Base-by-base conservation (phyloP, 2,797 vertebrate species). In the Lates japonicus region DNA sequence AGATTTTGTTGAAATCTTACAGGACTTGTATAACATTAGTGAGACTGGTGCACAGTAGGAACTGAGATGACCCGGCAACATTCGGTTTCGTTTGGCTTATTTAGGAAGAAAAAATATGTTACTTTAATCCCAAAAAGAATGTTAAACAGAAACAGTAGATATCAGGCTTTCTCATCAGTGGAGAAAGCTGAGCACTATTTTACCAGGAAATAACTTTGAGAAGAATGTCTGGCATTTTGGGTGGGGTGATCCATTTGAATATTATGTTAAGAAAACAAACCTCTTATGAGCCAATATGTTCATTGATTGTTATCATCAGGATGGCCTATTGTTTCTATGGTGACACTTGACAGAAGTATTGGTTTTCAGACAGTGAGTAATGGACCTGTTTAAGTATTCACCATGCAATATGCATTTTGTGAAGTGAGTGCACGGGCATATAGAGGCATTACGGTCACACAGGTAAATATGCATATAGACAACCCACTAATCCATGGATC, bases 271-370 rank as follows among this genome's bases (percentile, higher is more conserved):
- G 14, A 68, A 71, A 72, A 49, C 42, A 60, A 46, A 75, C 20
- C 54, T 75, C 49, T 16, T 42, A 25, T 16, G 14, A 80, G 12
- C 54, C 59, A 67, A 68, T 13, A 22, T 6, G 19, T 51, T 49
- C 29, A 85, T 74, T 37, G 68, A 85, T 85, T 61, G 31, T 76
- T 39, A 83, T 77, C 78, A 77, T 52, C 1, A 1, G 59, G 33
- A 48, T n/a, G 41, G 25, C 29, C 13, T 58, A 42, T 62, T 70
- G 88, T 92, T 90, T 90, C 84, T 85, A 67, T 79, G 79, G 77
- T 41, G 58, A 92, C 70, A 58, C 51, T 58, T 67, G 31, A 72
- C 42, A 74, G 57, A 68, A 10, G 46, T 65, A 71, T 58, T 87
- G 80, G 48, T 63, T 81, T 78, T 83, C 41, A 69, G 85, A 82